Evolutionary conservation across 2,888 invertebrate species (phyloP).

Genomic region (Vesta saturnalis): DNA sequence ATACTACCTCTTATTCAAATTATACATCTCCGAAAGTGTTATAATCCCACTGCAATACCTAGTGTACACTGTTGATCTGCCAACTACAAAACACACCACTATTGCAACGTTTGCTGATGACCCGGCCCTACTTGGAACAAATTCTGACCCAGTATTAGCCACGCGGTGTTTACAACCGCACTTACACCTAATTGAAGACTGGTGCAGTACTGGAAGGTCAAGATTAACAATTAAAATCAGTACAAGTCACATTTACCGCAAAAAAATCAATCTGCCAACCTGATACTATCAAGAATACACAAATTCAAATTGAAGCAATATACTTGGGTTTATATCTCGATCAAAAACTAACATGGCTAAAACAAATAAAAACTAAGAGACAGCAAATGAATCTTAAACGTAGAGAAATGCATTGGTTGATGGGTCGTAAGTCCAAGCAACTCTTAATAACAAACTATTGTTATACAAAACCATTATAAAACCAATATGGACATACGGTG

Average conservation of each 20-base stretch:
- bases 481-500: too few species aligned
- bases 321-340: neutral
- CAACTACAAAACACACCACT: neutral
- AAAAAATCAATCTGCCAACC: conserved; percentile 7
- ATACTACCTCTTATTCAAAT: neutral
- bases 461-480: too few species aligned
- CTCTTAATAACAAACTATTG: neutral
- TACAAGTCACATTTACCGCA: too few species aligned
- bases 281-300: neutral
- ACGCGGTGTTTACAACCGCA: neutral
- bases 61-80: neutral
- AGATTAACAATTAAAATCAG: too few species aligned
- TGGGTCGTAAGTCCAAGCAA: neutral
- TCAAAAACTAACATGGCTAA: neutral
- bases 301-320: neutral
- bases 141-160: neutral
- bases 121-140: neutral
- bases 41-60: neutral
- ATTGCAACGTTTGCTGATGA: neutral
- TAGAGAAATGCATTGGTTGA: neutral
- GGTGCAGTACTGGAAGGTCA: conserved; percentile 5
- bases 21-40: neutral
- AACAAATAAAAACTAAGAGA: neutral
- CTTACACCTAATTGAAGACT: neutral
- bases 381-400: neutral